Evolutionary conservation across 2,797 vertebrate species (phyloP).

Genomic region (Melanotaenia maccullochi): DNA sequence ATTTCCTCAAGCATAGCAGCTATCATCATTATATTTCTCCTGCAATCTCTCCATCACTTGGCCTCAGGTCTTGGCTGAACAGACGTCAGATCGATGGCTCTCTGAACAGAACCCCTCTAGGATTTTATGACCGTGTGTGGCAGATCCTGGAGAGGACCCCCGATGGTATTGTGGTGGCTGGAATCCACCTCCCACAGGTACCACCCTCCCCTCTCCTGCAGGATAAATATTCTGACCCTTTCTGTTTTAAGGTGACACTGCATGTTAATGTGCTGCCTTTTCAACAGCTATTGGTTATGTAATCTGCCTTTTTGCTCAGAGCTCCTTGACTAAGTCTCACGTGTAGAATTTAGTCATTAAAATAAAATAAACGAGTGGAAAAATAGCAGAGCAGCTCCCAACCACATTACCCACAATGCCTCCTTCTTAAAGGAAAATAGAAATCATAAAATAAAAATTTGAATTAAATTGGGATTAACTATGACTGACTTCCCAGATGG

Average conservation of each 20-base stretch:
- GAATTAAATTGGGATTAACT: not conserved
- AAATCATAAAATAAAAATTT: not conserved
- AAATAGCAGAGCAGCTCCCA: not conserved
- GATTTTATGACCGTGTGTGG: constrained; percentile 97
- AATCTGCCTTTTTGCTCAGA: not conserved
- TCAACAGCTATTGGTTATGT: not conserved
- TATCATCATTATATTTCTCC: constrained; percentile 7
- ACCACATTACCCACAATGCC: not conserved
- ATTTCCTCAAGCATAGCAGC: constrained; percentile 23
- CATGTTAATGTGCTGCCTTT: not conserved
- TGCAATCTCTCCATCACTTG: constrained; percentile 5
- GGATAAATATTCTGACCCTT: not conserved
- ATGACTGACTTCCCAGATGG: not conserved
- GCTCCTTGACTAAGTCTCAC: not conserved
- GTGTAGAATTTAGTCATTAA: not conserved
- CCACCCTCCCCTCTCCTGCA: not conserved
- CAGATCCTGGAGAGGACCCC: constrained; percentile 96
- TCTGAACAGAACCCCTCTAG: constrained; percentile 92
- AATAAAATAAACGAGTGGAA: not conserved
- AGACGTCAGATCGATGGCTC: constrained; percentile 94
- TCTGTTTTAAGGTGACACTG: constrained; percentile 5
- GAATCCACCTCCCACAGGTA: constrained; percentile 94
- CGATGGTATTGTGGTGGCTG: constrained; percentile 89
- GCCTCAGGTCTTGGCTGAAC: constrained; percentile 90
- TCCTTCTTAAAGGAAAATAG: not conserved